phyloP scores from a whole-genome alignment of 2,888 invertebrate species.

The Diaphora mendica region DNA sequence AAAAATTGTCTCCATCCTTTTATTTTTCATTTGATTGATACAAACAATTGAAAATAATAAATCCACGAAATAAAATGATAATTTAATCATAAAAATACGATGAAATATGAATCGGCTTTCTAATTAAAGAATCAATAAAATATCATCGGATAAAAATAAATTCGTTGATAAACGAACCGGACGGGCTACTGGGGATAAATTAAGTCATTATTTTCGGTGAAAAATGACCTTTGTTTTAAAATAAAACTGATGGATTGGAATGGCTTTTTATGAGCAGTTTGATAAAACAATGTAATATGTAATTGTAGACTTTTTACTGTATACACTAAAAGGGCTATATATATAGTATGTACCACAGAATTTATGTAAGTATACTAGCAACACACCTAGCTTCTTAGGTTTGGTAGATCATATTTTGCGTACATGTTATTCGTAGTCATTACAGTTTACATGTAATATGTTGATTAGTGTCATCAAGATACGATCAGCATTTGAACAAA shows the following conservation, averaged over 20 bases:
- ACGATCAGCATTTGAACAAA: too few relatives aligned
- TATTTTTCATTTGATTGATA: neutral
- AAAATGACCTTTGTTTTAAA: slow-evolving; percentile 22
- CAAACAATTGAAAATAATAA: slow-evolving; percentile 5
- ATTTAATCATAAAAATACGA: slow-evolving; percentile 4
- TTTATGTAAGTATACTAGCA: neutral
- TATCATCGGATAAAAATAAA: slow-evolving; percentile 21
- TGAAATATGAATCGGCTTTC: slow-evolving; percentile 23
- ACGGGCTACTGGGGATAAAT: slow-evolving; percentile 25
- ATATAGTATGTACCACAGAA: neutral
- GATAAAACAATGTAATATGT: neutral
- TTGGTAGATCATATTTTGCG: too few relatives aligned
- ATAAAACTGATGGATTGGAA: slow-evolving; percentile 13
- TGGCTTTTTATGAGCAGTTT: neutral
- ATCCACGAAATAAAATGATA: slow-evolving; percentile 5
- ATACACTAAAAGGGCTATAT: neutral
- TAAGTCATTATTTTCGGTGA: slow-evolving; percentile 31
- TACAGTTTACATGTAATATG: too few relatives aligned
- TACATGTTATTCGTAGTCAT: too few relatives aligned
- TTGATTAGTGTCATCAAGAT: too few relatives aligned
- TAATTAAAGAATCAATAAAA: slow-evolving; percentile 35
- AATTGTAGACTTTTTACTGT: neutral
- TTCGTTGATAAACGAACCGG: slow-evolving; percentile 24
- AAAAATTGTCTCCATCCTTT: too few relatives aligned
- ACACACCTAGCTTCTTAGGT: too few relatives aligned